Evolutionary conservation across 2,797 vertebrate species (phyloP), one percentile per base, ranked within the genome.

Genomic region (Ambastaia sidthimunki): DNA sequence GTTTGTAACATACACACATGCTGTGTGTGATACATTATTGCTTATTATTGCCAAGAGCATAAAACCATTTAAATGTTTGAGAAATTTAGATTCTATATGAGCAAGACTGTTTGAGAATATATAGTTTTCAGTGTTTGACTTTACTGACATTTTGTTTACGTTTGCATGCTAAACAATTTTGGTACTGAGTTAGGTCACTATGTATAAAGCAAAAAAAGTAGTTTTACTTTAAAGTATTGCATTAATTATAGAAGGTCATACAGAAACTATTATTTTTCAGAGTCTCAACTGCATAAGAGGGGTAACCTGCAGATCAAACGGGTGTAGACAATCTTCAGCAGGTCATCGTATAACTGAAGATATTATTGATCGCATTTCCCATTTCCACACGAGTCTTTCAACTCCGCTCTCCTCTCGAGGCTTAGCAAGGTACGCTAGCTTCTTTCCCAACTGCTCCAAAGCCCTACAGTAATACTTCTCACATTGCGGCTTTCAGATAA

Each of bases 401-500:
- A 83, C 78, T 86, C 66, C 80, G 37, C 55, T 69, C 69, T 74
- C 67, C 41, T 77, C 65, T 55, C 70, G 37, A 48, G 66, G 73
- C 84, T 85, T 74, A 82, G 82, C 63, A 59, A 85, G 50, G 63
- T 71, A 69, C 19, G 18, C 52, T 80, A 71, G 55, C 44, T 67
- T 71, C 70, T 62, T 63, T 78, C 44, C 47, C 48, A 67, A 75
- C 69, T 81, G 67, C 69, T 72, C 78, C 50, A 70, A 78, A 84
- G 72, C 81, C 63, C 84, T 81, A 83, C 74, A 78, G 74, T 84
- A 83, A 82, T 57, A 68, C 28, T 11, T 65, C 80, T 67, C 63
- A 68, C 75, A 57, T 76, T 83, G 82, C 62, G 59, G 81, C 65
- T 72, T 74, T 74, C 67, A 87, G 86, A 89, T 89, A 88, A 89